Conservation (phyloP, 2,113 vertebrate species). For the Scalopus aquaticus region DNA sequence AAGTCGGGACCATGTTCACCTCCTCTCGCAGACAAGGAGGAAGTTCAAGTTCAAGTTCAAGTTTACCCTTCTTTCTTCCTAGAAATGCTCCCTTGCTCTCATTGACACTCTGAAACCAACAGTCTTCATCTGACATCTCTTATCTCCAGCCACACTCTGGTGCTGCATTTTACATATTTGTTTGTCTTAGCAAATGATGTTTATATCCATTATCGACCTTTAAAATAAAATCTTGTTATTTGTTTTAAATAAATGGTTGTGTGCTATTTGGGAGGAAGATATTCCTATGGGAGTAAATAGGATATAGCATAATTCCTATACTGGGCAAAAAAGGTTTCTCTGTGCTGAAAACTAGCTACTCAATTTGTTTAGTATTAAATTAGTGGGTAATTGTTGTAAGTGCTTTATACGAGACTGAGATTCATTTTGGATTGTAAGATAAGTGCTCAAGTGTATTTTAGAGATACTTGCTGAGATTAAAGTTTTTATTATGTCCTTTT, state of each 20-base stretch:
- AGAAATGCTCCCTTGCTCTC: too few relatives aligned
- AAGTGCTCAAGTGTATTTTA: background rate
- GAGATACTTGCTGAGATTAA: background rate
- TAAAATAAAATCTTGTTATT: background rate
- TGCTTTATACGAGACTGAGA: background rate
- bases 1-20: background rate
- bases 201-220: background rate
- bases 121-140: too few relatives aligned
- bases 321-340: background rate
- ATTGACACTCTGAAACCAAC: too few relatives aligned
- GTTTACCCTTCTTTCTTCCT: background rate
- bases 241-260: background rate
- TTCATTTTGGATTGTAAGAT: background rate
- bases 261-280: background rate
- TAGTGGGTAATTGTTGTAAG: background rate
- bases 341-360: background rate
- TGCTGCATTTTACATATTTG: background rate
- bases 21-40: background rate
- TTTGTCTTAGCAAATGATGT: background rate
- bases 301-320: background rate
- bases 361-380: background rate
- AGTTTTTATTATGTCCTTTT: background rate
- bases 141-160: too few relatives aligned
- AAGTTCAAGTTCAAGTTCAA: rapidly evolving
- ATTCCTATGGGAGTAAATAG: background rate